Percentiles rank a stretch among this genome's conserved stretches.
These are phyloP conservation scores for Tetramorium simillimum DNA, from an alignment of 1,140 invertebrate species.

Conservation along the genomic window DNA sequence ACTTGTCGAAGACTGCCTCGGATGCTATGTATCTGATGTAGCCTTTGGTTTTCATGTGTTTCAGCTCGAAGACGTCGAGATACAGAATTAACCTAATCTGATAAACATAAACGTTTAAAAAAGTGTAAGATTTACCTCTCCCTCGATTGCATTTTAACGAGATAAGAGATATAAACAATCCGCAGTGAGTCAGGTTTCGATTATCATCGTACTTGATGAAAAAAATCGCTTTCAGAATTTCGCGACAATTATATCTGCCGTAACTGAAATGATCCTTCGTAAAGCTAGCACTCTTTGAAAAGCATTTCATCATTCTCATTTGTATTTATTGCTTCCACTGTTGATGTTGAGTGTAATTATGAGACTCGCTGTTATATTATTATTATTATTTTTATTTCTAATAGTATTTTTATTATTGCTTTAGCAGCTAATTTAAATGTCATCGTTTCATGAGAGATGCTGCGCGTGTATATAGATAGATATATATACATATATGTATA, in stretches of 20 bases:
- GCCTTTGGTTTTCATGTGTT: conserved; percentile 68
- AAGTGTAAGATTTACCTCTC: conserved; percentile 72
- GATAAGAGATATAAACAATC: conserved; percentile 60
- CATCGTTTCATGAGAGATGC: conserved; percentile 60
- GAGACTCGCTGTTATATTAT: conserved; percentile 75
- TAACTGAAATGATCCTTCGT: conserved; percentile 24
- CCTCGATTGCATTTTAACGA: conserved; percentile 68
- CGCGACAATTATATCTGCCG: conserved; percentile 36
- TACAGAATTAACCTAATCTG: conserved; percentile 59
- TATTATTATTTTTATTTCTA: conserved; percentile 75
- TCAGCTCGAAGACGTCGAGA: conserved; percentile 56
- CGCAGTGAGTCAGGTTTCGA: conserved; percentile 22
- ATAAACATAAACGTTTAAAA: conserved; percentile 54
- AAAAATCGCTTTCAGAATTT: conserved; percentile 41
- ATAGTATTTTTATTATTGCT: conserved; percentile 68
- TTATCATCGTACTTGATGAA: conserved; percentile 36
- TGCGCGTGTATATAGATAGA: conserved; percentile 64
- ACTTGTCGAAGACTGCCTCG: conserved; percentile 10
- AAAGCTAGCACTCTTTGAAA: conserved; percentile 47
- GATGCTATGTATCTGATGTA: conserved; percentile 44
- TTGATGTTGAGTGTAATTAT: conserved; percentile 69
- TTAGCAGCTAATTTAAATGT: conserved; percentile 70
- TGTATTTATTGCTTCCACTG: conserved; percentile 75
- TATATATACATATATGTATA: conserved; percentile 27
- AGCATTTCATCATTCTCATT: conserved; percentile 64